Evolutionary conservation across 2,888 invertebrate species (phyloP), one percentile per base, ranked within the genome.

Genomic region (Choreutis nemorana): DNA sequence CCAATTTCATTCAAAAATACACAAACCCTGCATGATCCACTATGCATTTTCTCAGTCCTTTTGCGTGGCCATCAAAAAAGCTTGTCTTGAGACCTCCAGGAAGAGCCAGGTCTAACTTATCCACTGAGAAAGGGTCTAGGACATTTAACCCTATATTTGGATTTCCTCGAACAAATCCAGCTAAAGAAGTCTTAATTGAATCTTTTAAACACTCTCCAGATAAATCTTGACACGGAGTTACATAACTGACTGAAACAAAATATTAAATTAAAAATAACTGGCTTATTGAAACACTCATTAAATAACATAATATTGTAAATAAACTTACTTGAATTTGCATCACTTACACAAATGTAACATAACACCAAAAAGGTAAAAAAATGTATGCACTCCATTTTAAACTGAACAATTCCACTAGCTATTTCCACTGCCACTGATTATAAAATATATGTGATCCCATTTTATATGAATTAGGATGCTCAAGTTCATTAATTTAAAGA

Each of bases 1-100:
- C n/a, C n/a, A n/a, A n/a, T n/a, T n/a, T n/a, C n/a, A n/a, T n/a
- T n/a, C n/a, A n/a, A n/a, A n/a, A 16, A 25, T 21, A 26, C 14
- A 33, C 39, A 34, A 40, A 61, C 68, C 51, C 56, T 28, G 53
- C 57, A 32, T 44, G 53, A 40, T 61, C 60, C 12, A 65, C 53
- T 2, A 44, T 28, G 31, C 66, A 67, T n/a, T 48, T 44, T 26
- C 46, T 52, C 7, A 66, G 40, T 16, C 67, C 70, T 27, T 35
- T 54, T 2, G 54, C 48, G 3, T 40, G 31, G 1, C 62, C 67
- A 6, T 60, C 26, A 8, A 34, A 39, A 14, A 68, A 56, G 2
- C 46, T 33, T 11, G 63, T 51, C 4, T 30, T 37, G 1, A 68
- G 48, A 1, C 48, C 57, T 11, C 58, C 61, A 9, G 60, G 48